These are phyloP conservation scores for Liposcelis brunnea DNA, from an alignment of 2,888 invertebrate genomes.

Conservation along the genomic window DNA sequence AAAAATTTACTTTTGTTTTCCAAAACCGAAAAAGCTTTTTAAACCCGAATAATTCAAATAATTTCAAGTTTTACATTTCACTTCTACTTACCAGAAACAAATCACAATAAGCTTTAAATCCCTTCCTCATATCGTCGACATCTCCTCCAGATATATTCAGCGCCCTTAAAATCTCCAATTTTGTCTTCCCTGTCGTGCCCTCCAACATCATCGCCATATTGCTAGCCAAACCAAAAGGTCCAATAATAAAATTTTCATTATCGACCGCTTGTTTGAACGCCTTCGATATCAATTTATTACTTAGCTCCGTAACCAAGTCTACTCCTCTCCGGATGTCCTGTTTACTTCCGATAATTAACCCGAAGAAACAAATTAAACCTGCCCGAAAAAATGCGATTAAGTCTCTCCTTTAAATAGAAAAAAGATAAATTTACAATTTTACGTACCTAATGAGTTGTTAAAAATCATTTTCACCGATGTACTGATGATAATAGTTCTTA, in stretches of 20 bases:
- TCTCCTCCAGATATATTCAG: conserved; percentile 16
- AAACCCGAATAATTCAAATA: no score
- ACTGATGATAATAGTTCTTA: no score
- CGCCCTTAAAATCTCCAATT: conserved; percentile 18
- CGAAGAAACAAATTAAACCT: no score
- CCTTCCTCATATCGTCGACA: conserved; percentile 17
- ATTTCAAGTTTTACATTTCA: no score
- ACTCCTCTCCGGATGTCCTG: conserved; percentile 13
- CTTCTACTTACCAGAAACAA: conserved; percentile 15
- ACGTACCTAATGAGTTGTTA: no score
- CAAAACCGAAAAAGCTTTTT: no score
- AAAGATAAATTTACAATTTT: no score
- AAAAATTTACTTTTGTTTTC: no score
- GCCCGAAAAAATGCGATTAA: no score
- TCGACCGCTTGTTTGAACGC: conserved; percentile 14
- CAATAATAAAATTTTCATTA: conserved; percentile 20
- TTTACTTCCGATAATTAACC: background rate
- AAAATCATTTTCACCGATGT: no score
- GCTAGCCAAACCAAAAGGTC: conserved; percentile 21
- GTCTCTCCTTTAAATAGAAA: no score
- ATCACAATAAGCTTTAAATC: conserved; percentile 20
- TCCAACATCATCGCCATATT: conserved; percentile 21
- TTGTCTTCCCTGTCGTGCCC: conserved; percentile 18
- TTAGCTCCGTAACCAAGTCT: conserved; percentile 14
- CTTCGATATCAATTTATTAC: conserved; percentile 14